Percentiles rank a stretch among this genome's conserved stretches.
Conservation (phyloP, 1,140 invertebrate species). For the Lepidurus couesii region DNA sequence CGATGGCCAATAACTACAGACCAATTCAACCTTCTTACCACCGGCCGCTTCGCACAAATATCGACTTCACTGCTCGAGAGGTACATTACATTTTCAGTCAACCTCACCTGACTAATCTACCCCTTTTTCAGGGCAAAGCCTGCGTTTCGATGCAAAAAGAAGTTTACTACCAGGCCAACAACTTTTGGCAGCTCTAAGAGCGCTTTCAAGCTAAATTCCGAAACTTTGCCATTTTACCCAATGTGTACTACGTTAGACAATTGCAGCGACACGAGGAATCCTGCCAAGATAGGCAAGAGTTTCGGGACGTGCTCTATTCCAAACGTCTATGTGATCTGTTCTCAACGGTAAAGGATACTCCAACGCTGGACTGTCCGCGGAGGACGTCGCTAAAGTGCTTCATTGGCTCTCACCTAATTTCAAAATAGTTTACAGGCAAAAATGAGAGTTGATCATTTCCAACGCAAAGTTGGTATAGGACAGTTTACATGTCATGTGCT, state of each 20-base stretch:
- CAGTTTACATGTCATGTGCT: slow-evolving; percentile 15
- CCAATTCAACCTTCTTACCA: slow-evolving; percentile 83
- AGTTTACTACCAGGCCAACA: slow-evolving; percentile 41
- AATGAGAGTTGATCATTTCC: background rate
- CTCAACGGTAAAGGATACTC: background rate
- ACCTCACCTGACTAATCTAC: background rate
- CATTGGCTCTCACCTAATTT: background rate
- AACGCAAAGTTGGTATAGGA: background rate
- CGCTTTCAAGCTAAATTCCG: background rate
- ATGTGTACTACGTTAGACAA: background rate
- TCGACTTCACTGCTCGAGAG: slow-evolving; percentile 75
- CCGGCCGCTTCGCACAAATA: slow-evolving; percentile 90
- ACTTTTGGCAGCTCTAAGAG: background rate
- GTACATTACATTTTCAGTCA: slow-evolving; percentile 42
- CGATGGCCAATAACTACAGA: slow-evolving; percentile 87
- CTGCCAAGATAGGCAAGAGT: background rate
- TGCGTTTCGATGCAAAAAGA: slow-evolving; percentile 39
- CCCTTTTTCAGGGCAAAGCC: slow-evolving; percentile 37
- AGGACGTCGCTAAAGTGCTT: background rate
- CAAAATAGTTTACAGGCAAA: background rate
- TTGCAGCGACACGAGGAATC: background rate
- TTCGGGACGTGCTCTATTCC: background rate
- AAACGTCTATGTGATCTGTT: background rate
- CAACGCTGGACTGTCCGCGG: background rate
- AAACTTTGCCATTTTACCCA: background rate